phyloP scores from a whole-genome alignment of 1,140 invertebrate genomes.

The Atta cephalotes region DNA sequence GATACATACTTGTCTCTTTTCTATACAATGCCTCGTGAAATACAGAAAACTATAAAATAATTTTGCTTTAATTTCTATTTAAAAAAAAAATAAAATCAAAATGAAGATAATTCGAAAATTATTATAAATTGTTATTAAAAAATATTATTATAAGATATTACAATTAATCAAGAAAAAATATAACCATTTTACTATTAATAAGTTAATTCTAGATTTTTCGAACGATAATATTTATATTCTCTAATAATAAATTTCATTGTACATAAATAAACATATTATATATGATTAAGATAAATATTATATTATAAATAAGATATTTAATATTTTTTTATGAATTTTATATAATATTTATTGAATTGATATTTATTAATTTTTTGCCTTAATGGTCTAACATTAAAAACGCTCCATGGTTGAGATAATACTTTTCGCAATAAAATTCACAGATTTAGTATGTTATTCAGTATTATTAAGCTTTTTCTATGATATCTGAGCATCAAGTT shows the following conservation, averaged over 20 bases:
- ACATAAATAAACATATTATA: background rate
- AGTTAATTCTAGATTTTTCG: background rate
- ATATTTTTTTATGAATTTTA: background rate
- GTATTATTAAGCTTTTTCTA: too few species aligned
- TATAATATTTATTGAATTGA: background rate
- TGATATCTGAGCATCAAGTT: too few species aligned
- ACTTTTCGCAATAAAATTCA: too few species aligned
- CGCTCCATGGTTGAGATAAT: too few species aligned
- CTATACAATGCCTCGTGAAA: background rate
- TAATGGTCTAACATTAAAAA: too few species aligned
- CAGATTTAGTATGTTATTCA: too few species aligned
- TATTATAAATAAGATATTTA: too few species aligned
- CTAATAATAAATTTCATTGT: background rate
- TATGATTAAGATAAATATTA: background rate
- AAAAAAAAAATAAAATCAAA: background rate
- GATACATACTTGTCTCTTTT: background rate
- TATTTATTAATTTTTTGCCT: too few species aligned
- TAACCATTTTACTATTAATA: constrained; percentile 2
- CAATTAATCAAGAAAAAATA: background rate
- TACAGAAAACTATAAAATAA: background rate
- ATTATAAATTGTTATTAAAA: background rate
- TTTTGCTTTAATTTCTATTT: background rate
- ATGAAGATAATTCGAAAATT: background rate
- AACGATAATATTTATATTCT: background rate
- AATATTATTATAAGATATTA: background rate